Evolutionary conservation across 2,888 invertebrate species (phyloP).

Genomic region (Gibbula magus): DNA sequence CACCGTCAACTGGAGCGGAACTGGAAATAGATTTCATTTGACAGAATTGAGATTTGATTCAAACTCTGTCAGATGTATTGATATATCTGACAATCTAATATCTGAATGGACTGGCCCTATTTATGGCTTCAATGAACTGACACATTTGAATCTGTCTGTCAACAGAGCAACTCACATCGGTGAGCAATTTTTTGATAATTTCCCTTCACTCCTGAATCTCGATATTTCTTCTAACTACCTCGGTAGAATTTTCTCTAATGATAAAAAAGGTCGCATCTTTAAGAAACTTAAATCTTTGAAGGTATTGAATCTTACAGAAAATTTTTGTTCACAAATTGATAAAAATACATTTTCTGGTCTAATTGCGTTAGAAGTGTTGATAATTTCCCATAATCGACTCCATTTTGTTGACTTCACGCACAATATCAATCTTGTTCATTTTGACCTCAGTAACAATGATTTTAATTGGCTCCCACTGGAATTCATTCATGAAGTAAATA

Average conservation of each 20-base stretch:
- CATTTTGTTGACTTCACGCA: background rate
- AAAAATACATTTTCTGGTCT: background rate
- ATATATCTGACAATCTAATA: slow-evolving; percentile 16
- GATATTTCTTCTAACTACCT: slow-evolving; percentile 13
- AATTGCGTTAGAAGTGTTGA: background rate
- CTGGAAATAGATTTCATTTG: too few species aligned
- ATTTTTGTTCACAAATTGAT: background rate
- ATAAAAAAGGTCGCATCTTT: slow-evolving; percentile 14
- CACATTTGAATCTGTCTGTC: slow-evolving; percentile 18
- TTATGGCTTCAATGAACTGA: slow-evolving; percentile 16
- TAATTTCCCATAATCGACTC: background rate
- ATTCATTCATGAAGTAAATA: background rate
- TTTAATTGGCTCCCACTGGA: background rate
- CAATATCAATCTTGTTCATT: background rate
- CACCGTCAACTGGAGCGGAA: too few species aligned
- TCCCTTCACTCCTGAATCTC: background rate
- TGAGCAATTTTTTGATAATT: slow-evolving; percentile 9
- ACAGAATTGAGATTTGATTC: too few species aligned
- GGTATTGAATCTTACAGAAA: slow-evolving; percentile 1
- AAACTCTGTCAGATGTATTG: background rate
- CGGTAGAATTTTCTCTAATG: background rate
- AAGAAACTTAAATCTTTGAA: background rate
- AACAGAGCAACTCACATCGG: background rate
- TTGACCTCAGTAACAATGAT: slow-evolving; percentile 9
- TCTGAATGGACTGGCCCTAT: slow-evolving; percentile 12